Evolutionary conservation across 2,888 invertebrate genomes (phyloP), one percentile per base, ranked within the genome.

Genomic region (Agriopis marginaria): DNA sequence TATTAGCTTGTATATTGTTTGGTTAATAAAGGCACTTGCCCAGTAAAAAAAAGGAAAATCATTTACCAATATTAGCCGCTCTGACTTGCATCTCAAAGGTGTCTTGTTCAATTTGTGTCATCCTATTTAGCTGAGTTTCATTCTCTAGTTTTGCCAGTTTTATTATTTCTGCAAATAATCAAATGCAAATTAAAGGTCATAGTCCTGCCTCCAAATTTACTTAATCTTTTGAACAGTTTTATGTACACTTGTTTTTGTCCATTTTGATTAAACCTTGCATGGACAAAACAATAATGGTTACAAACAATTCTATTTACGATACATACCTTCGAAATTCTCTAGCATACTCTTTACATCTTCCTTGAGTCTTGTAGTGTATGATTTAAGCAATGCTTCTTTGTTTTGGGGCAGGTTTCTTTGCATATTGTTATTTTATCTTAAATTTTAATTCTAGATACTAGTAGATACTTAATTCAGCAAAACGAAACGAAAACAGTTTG

Each of bases 301-400:
- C 32, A 32, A 32, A 32, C 32, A 32, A 32, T 32, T 23, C 10
- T 50, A 23, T 10, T 51, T 32, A 32, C 9, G 0, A 40, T 60
- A 7, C 12, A 51, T 95, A 97, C 99, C 99, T 95, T 98, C 97
- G 90, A 98, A 99, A 90, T 99, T 99, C 89, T 99, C 99, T 65
- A 99, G 94, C 97, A 99, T 99, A 78, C 99, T 98, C 89, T 98
- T 98, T 0, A 99, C 97, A 92, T 99, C 99, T 89, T 99, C 99
- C 89, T 99, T 99, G 58, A 99, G 94, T 70, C 99, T 95, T 17
- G 98, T 98, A 72, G 98, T 97, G 89, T 99, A 99, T 0, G 99
- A 99, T 92, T 99, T 99, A 11, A 99, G 91, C 45, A 99, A 94
- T 12, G 99, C 98, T 93, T 99, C 99, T 90, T 99, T 99, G 75